Base-by-base conservation (phyloP, 92 coral and sea anemone genomes). In the Micromussa lordhowensis region DNA sequence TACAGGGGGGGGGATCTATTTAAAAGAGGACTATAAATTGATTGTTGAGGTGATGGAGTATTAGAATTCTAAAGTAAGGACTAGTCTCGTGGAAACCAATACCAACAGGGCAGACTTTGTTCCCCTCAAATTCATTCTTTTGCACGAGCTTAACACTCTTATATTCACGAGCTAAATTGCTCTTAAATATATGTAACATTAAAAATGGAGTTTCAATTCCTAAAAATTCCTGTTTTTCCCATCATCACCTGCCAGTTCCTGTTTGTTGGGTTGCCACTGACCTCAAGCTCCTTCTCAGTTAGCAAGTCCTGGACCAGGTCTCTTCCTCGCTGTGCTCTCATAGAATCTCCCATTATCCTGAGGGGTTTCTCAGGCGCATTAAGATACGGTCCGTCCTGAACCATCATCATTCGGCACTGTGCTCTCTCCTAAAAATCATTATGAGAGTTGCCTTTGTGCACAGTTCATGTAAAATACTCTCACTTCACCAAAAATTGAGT, bases 361-460 rank as follows among this genome's bases (percentile, higher is more conserved):
- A 97, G 94, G 14, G 99, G 99, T 79, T 97, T 97, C 78, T 97
- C 99, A 3, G 99, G 98, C 19, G 99, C 98, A 91, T 93, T 97
- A 17, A 90, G 44, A 85, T 91, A 97, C 2, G 95, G 98, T 29
- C 99, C 99, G 88, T 97, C 99, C 79, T 97, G 99, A 16, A 97
- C 95, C 99, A 97, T 97, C 24, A 97, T 94, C 99, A 97, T 97
- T 58, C 98, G 90, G 76, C 99, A 97, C 88, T 97, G 99, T 9
- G 99, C 99, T 88, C 99, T 93, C 89, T 97, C 99, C 98, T 96
- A 88, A 5, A 79, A 32, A 80, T 51, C 69, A 48, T 8, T 79
- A 38, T 12, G 48, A 54, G 38, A 57, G 32, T n/a, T 63, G 34
- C 13, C 8, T 44, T 44, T 1, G 10, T 44, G 8, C 51, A 12